Evolutionary conservation across 2,888 invertebrate species (phyloP).

Genomic region (Cancer borealis): DNA sequence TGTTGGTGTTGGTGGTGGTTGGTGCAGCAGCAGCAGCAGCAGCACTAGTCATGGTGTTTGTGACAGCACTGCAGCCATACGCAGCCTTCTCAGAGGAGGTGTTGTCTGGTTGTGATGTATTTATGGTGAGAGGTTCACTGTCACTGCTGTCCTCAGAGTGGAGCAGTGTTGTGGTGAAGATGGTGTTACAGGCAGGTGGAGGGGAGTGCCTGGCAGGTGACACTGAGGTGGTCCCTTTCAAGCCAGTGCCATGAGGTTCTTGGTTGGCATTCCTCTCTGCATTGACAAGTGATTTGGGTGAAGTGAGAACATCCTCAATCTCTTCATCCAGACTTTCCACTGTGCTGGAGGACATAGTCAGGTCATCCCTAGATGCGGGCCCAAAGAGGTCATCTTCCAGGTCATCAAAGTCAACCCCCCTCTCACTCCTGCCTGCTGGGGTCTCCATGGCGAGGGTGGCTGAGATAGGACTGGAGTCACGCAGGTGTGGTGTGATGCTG

Average conservation of each 20-base stretch:
- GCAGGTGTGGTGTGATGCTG: constrained; percentile 25
- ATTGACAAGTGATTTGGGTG: background rate
- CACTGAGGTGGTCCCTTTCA: background rate
- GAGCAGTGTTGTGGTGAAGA: background rate
- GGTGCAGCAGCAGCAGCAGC: background rate
- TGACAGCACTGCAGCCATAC: background rate
- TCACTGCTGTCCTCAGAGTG: constrained; percentile 6
- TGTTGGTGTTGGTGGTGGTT: background rate
- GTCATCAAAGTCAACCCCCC: constrained; percentile 45
- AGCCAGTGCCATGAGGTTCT: background rate
- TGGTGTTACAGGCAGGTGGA: background rate
- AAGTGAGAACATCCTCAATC: background rate
- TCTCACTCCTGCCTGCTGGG: background rate
- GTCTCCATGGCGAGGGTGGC: background rate
- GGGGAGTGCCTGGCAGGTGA: background rate
- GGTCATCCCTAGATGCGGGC: background rate
- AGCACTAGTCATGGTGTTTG: background rate
- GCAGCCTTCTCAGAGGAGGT: background rate
- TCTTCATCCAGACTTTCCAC: background rate
- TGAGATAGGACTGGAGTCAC: background rate
- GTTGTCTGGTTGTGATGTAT: background rate
- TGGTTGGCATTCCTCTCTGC: background rate
- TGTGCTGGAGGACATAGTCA: background rate
- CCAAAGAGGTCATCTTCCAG: constrained; percentile 60
- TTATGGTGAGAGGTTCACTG: background rate